phyloP scores from a whole-genome alignment of 2,113 vertebrate species.

The Ondatra zibethicus region DNA sequence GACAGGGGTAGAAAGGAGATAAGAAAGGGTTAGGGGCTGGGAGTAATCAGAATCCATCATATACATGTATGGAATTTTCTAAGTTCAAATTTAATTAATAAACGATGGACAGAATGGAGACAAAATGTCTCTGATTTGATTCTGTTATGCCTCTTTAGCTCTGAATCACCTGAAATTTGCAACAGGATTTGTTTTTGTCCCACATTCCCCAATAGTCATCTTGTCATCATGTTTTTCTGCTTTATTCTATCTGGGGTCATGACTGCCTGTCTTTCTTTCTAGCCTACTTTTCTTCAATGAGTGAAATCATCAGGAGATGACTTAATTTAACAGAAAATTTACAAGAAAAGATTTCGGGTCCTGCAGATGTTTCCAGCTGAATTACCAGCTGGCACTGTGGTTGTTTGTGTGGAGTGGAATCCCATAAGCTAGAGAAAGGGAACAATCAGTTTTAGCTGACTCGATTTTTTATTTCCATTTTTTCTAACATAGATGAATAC shows the following conservation, averaged over 20 bases:
- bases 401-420: constrained; percentile 75
- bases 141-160: constrained; percentile 13
- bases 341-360: constrained; percentile 55
- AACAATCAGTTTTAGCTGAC: constrained; percentile 80
- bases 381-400: constrained; percentile 73
- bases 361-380: constrained; percentile 79
- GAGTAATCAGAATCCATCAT: not conserved
- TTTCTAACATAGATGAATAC: constrained; percentile 76
- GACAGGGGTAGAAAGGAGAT: not conserved
- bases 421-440: constrained; percentile 75
- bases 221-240: constrained; percentile 9
- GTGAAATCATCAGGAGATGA: constrained; percentile 66
- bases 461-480: constrained; percentile 74
- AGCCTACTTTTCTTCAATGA: constrained; percentile 69
- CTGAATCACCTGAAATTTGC: constrained; percentile 40
- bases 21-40: not conserved
- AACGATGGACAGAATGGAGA: not conserved
- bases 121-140: not conserved
- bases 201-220: not conserved
- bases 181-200: not conserved
- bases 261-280: not conserved
- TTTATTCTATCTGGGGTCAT: constrained; percentile 21
- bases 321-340: constrained; percentile 53
- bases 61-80: not conserved
- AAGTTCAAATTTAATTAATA: not conserved